Percentiles rank a stretch among this genome's conserved stretches.
Conservation (phyloP, 2,113 vertebrate species). For the Columba livia region DNA sequence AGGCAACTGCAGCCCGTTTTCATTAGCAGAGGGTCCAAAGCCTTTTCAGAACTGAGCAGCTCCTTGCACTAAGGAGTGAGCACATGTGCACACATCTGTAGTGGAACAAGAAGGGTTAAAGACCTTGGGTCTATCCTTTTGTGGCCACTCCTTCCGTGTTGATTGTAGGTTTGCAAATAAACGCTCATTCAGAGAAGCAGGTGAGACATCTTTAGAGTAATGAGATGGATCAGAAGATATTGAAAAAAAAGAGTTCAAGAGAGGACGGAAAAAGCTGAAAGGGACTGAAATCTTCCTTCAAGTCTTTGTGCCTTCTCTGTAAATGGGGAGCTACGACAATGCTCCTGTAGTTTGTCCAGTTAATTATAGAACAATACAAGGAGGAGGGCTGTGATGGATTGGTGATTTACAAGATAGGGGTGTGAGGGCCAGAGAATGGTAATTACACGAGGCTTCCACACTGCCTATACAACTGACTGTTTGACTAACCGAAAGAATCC, state of each 20-base stretch:
- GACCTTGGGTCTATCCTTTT: neutral
- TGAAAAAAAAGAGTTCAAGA: slow-evolving; percentile 18
- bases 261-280: slow-evolving; percentile 39
- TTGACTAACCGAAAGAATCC: slow-evolving; percentile 58
- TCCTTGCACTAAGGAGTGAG: neutral
- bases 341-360: slow-evolving; percentile 70
- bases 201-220: slow-evolving; percentile 31
- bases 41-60: neutral
- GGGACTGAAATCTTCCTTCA: slow-evolving; percentile 28
- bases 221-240: slow-evolving; percentile 40
- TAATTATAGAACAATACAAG: slow-evolving; percentile 80
- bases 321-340: slow-evolving; percentile 50
- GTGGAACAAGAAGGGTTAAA: slow-evolving; percentile 31
- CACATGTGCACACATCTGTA: fast-evolving
- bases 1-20: neutral
- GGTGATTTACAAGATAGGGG: slow-evolving; percentile 79
- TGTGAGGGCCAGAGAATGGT: slow-evolving; percentile 70
- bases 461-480: slow-evolving; percentile 19
- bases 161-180: slow-evolving; percentile 31
- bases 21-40: neutral
- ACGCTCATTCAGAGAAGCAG: slow-evolving; percentile 30
- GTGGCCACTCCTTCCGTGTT: neutral
- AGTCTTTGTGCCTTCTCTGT: slow-evolving; percentile 33
- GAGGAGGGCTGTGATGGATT: slow-evolving; percentile 83
- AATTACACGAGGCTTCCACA: slow-evolving; percentile 55